phyloP scores from a whole-genome alignment of 2,113 vertebrate species.

The Varanus salvator region DNA sequence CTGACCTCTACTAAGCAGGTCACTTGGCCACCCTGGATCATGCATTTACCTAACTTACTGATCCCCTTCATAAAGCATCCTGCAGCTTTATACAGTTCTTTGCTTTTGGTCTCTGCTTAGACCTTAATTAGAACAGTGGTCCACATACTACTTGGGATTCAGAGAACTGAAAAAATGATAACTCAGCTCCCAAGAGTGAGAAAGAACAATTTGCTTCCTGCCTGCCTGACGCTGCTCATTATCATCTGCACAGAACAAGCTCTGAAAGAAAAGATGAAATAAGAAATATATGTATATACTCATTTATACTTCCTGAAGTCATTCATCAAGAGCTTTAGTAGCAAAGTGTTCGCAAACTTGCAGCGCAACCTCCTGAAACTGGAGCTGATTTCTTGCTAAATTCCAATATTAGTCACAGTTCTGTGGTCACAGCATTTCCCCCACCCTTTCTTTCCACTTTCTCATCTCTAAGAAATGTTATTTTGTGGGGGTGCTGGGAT shows the following conservation, averaged over 20 bases:
- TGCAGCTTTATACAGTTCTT: neutral
- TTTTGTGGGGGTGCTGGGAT: slow-evolving; percentile 49
- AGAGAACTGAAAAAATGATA: slow-evolving; percentile 67
- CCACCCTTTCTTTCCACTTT: slow-evolving; percentile 73
- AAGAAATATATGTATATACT: slow-evolving; percentile 49
- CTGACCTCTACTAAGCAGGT: too few relatives aligned
- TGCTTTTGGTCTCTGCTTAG: neutral
- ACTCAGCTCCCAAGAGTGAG: slow-evolving; percentile 71
- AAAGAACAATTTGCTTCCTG: slow-evolving; percentile 82
- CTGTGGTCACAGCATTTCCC: slow-evolving; percentile 73
- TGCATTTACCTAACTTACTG: neutral
- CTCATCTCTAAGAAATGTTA: slow-evolving; percentile 74
- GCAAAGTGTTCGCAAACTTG: slow-evolving; percentile 87
- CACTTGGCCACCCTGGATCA: neutral
- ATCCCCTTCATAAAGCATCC: slow-evolving; percentile 18
- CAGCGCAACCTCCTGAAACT: slow-evolving; percentile 90
- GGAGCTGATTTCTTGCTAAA: slow-evolving; percentile 99
- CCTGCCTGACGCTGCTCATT: slow-evolving; percentile 83
- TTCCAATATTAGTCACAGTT: slow-evolving; percentile 97
- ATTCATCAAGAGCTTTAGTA: slow-evolving; percentile 90
- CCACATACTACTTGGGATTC: slow-evolving; percentile 41
- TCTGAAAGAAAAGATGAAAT: slow-evolving; percentile 81
- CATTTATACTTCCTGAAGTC: slow-evolving; percentile 81
- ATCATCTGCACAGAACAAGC: slow-evolving; percentile 84
- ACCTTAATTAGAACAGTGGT: slow-evolving; percentile 24